Evolutionary conservation across 1,140 invertebrate genomes (phyloP), one percentile per base, ranked within the genome.

Genomic region (Nephotettix cincticeps): DNA sequence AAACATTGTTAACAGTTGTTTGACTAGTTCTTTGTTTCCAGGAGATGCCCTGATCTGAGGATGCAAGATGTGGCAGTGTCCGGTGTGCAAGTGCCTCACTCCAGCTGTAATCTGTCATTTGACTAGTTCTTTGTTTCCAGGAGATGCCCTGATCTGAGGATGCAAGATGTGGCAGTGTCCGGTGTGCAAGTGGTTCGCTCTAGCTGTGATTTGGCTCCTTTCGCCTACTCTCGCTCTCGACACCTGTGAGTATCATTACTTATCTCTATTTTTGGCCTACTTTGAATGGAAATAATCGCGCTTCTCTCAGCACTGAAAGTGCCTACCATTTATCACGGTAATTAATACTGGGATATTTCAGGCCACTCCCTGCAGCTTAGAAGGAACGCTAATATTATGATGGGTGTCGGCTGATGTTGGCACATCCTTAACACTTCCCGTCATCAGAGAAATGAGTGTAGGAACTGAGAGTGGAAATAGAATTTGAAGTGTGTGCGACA

Each of bases 231-330:
- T 6, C 3, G 47, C 47, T 51, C 47, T 61, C 2, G 23, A 61
- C 56, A 61, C 56, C 56, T 61, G 56, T 29, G 56, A 61, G 56
- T 61, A 29, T 23, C 25, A 61, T 61, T 23, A 61, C 56, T 61
- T 61, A 61, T 51, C 21, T 27, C 56, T 61, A 61, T 61, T 61
- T 29, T 61, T n/a, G 56, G 56, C 27, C 23, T 23, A 51, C 47
- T 51, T 51, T 51, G 14, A 51, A 19, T 51, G 47, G 19, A 51
- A 51, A 51, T 51, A 51, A 51, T 51, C 56, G 56, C 23, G 56
- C 56, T 25, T 61, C 56, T 61, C 56, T 61, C 56, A 61, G 23
- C 56, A 61, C 56, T 27, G 23, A 61, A 61, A 61, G 14, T 28
- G 6, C 27, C 21, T 25, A 25, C 14, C 56, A 61, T 61, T 61